Evolutionary conservation across 1,140 invertebrate genomes (phyloP), one percentile per base, ranked within the genome.

Genomic region (Colletes gigas): DNA sequence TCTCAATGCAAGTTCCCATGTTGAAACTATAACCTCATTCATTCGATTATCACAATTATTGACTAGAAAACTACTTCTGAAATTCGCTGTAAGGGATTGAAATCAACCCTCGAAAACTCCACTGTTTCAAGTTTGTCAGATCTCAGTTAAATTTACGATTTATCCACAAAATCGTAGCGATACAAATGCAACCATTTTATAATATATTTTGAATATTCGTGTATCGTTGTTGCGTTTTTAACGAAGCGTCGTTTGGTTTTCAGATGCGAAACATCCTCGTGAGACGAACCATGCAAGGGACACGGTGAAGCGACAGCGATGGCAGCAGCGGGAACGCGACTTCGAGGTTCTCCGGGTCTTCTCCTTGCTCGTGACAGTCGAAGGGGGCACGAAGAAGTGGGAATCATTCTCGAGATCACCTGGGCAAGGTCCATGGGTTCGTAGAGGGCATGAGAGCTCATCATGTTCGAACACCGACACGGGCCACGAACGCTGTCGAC

Each of bases 361-460:
- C 87, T 86, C 78, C 72, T 87, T 88, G 81, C 87, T 83, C 83
- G 79, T 72, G 74, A 83, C 78, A 83, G 81, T 86, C 84, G 78
- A 82, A 84, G 69, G 79, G 88, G 78, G 59, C 81, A 81, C 86
- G 83, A 89, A 82, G 83, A 81, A 84, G 84, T 65, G 62, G 78
- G 82, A 78, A 69, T 86, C 83, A 44, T 89, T 74, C 68, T 78
- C 71, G 81, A 75, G 83, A 79, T 89, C 78, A 88, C 84, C 85
- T 90, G 86, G 86, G 81, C 88, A 84, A 88, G 84, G 89, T 80
- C 90, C 87, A 90, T 88, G 89, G 88, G 89, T 90, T 89, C 88
- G 79, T 89, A 87, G 81, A 89, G 90, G 92, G 91, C 88, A 93
- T 93, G 93, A 88, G 71, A 90, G 89, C 89, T 93, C 91, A 93